phyloP scores from a whole-genome alignment of 2,888 invertebrate species.

The Portevinia maculata region DNA sequence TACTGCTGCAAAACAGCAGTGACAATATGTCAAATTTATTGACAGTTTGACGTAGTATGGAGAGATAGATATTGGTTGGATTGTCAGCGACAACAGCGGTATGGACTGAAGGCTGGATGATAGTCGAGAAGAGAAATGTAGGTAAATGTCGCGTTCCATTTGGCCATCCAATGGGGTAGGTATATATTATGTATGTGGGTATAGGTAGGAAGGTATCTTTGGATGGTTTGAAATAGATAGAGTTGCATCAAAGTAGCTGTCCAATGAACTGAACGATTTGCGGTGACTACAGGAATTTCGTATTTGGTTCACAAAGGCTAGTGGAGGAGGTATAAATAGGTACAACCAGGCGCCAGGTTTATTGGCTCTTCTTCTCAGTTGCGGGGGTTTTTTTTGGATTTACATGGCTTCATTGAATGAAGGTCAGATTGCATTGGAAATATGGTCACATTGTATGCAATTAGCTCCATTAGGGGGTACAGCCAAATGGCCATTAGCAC shows the following conservation, averaged over 20 bases:
- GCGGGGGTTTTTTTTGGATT: too few species aligned
- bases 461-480: too few species aligned
- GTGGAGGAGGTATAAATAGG: background rate
- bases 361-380: background rate
- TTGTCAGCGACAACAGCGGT: constrained; percentile 40
- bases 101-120: constrained; percentile 21
- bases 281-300: constrained; percentile 44
- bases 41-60: constrained; percentile 65
- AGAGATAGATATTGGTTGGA: constrained; percentile 61
- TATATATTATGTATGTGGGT: background rate
- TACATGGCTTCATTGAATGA: too few species aligned
- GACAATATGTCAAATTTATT: constrained; percentile 71
- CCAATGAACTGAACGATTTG: constrained; percentile 27
- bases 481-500: too few species aligned
- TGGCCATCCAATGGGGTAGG: constrained; percentile 1
- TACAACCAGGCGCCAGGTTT: background rate
- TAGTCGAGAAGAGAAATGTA: constrained; percentile 16
- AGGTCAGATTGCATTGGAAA: too few species aligned
- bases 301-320: background rate
- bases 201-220: too few species aligned
- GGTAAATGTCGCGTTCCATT: constrained; percentile 50
- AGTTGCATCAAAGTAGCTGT: constrained; percentile 33
- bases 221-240: constrained; percentile 14
- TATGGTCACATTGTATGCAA: too few species aligned
- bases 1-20: constrained; percentile 55